Base-by-base conservation (phyloP, 1,140 invertebrate species). In the Drosophila orena region DNA sequence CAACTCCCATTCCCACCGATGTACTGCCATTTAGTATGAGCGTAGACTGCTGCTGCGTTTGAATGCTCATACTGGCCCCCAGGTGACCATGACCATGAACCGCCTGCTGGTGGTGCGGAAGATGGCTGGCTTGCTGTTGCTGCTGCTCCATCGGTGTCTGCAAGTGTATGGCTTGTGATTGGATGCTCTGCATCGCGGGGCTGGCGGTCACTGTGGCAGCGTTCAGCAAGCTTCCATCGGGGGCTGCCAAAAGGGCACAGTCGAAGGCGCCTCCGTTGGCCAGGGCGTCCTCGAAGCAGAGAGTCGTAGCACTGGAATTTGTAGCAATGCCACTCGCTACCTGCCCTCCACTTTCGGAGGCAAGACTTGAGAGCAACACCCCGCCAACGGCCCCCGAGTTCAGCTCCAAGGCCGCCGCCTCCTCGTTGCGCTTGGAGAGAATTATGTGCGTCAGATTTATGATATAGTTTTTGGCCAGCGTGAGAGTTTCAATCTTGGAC, bases 361-460 rank as follows among this genome's bases (percentile, higher is more conserved):
- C 73, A 20, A 81, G 66, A 43, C 52, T 77, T n/a, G 83, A 72
- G 0, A 86, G 79, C 43, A 90, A 40, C 0, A 77, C 84, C 7
- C 88, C 88, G 8, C 83, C 83, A 2, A 89, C 84, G 11, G 72
- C 80, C 1, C 80, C 90, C 10, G 80, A 88, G 43, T 91, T 91
- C 0, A 91, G 76, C 53, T 91, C 90, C 78, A 91, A 74, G 38
- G 86, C 90, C 0, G 90, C 90, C 1, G 90, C 81, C 55, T 93
- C 92, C 47, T 93, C 92, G 34, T 93, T 93, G 4, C 92, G 84
- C 70, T 93, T 93, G 20, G 92, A 89, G 58, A 94, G 94, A 91
- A 97, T 97, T 66, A 97, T 96, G 93, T 97, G 97, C 50, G 97
- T 97, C 72, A 98, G 93, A 27, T 97, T 97, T 94, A 97, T 97